These are phyloP conservation scores for Notothenia coriiceps DNA, from an alignment of 2,113 vertebrate genomes.

Conservation along the genomic window DNA sequence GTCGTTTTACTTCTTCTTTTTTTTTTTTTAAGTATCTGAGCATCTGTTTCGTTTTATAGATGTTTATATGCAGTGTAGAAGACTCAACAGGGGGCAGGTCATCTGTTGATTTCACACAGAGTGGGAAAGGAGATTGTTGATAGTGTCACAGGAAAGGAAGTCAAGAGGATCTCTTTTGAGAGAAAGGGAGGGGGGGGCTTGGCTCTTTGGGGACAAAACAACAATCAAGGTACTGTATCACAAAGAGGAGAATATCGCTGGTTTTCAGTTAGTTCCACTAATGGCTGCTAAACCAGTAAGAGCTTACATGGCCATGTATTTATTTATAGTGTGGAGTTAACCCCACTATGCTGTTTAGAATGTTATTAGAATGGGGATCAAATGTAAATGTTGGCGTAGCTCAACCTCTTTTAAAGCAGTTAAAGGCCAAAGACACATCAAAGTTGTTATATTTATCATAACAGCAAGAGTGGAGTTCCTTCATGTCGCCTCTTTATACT, in stretches of 20 bases:
- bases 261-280: background rate
- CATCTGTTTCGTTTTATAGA: background rate
- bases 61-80: background rate
- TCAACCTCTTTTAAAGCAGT: conserved; percentile 12
- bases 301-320: background rate
- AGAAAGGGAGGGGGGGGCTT: background rate
- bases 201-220: conserved; percentile 9
- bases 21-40: too few species aligned
- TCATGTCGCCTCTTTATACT: conserved; percentile 61
- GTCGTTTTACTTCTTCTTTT: background rate
- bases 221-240: conserved; percentile 25
- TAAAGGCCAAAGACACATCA: conserved; percentile 21
- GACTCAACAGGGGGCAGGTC: background rate
- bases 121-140: conserved; percentile 8
- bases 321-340: background rate
- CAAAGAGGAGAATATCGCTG: conserved; percentile 14
- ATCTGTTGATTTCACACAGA: conserved; percentile 35
- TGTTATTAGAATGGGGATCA: background rate
- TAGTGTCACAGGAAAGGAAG: conserved; percentile 32
- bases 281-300: conserved; percentile 5
- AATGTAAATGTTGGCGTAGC: too few species aligned
- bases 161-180: conserved; percentile 8
- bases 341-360: background rate
- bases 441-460: conserved; percentile 28
- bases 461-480: conserved; percentile 11